Base-by-base conservation (phyloP, 2,888 invertebrate species). In the Theristus sp. region DNA sequence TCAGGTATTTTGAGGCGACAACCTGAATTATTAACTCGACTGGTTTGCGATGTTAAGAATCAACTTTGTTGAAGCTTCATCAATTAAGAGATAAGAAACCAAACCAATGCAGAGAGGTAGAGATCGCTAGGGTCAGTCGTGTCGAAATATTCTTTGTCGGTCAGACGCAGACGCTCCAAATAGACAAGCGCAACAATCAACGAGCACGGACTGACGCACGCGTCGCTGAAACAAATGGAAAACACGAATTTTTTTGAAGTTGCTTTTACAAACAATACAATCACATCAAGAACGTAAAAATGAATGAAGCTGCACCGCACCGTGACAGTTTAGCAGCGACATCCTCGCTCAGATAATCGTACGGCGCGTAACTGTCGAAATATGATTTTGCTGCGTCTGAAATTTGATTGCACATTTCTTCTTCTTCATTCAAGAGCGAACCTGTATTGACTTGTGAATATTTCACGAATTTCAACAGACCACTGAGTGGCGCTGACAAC, bases 1-100 rank as follows among this genome's bases (percentile, higher is more conserved):
- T 87, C 67, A 90, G 79, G 76, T 89, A 93, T 79, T 96, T 96
- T 70, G 89, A 90, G 60, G 94, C 91, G 69, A 94, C 85, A 86
- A 94, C 86, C 91, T 91, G 61, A 10, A 65, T 64, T 58, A 22
- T 31, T 60, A 20, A 57, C 3, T 6, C 25, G 56, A 26, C 3
- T 24, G 28, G 13, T 56, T 56, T 27, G 29, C 25, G 17, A 27
- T 3, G 26, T 6, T 28, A 10, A 29, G 25, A 3, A 31, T n/a
- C n/a, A n/a, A n/a, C n/a, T n/a, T n/a, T n/a, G n/a, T n/a, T n/a
- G n/a, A n/a, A n/a, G n/a, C n/a, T n/a, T n/a, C n/a, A n/a, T n/a
- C n/a, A n/a, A n/a, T n/a, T n/a, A n/a, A n/a, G n/a, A n/a, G n/a
- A n/a, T n/a, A n/a, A n/a, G n/a, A n/a, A n/a, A n/a, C n/a, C n/a